These are phyloP conservation scores for Pyrgilauda ruficollis DNA, from an alignment of 2,113 vertebrate species.

Conservation along the genomic window DNA sequence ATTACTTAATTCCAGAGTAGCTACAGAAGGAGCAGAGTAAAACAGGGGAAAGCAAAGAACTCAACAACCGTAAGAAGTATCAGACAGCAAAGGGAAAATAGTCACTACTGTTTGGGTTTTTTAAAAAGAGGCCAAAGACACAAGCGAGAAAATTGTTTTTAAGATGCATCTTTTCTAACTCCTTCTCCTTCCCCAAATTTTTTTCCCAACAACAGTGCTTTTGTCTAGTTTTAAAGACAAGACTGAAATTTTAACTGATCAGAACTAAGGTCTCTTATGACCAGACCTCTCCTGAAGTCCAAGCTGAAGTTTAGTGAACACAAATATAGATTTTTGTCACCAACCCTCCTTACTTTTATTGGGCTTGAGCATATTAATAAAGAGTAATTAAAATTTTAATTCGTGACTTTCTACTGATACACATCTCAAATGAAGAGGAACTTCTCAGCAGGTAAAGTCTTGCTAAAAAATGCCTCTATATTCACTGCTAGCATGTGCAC, in stretches of 20 bases:
- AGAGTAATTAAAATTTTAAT: background rate
- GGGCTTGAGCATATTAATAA: background rate
- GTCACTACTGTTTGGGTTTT: background rate
- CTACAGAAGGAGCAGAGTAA: background rate
- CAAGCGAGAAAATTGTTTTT: background rate
- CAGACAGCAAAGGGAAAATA: background rate
- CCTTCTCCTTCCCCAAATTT: background rate
- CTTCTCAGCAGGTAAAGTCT: background rate
- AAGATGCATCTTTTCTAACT: background rate
- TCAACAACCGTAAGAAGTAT: background rate
- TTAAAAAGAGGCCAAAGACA: background rate
- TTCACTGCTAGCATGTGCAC: background rate
- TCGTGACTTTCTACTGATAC: background rate
- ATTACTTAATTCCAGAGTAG: background rate
- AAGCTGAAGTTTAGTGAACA: background rate
- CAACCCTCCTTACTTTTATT: background rate
- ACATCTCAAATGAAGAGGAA: background rate
- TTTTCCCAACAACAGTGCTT: background rate
- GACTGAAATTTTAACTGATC: background rate
- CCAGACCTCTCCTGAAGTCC: background rate
- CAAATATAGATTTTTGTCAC: background rate
- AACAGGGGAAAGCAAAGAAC: background rate
- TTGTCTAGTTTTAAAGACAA: background rate
- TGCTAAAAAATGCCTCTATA: background rate
- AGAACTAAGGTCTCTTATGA: background rate